Conservation (phyloP, 2,113 vertebrate species). For the Neolamprologus cancellatus region DNA sequence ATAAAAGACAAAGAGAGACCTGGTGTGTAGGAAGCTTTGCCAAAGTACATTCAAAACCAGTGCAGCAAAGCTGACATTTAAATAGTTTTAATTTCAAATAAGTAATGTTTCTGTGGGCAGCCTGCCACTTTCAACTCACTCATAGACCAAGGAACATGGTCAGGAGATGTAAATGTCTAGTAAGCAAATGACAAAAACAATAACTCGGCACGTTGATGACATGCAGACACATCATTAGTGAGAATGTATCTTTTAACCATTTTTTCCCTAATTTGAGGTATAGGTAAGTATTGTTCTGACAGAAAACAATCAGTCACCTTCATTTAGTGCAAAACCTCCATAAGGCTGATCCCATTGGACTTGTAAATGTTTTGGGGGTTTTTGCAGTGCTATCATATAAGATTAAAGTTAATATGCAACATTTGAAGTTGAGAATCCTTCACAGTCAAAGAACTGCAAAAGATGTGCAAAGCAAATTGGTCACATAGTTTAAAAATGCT, state of each 20-base stretch:
- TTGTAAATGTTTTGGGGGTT: rapidly evolving
- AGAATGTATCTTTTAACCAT: neutral
- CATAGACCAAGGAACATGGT: neutral
- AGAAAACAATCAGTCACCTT: neutral
- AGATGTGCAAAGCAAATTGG: neutral
- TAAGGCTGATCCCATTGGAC: neutral
- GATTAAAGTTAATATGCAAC: neutral
- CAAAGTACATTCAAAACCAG: neutral
- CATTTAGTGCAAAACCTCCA: neutral
- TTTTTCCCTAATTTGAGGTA: neutral
- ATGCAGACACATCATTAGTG: neutral
- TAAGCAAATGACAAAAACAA: neutral
- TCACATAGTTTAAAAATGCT: neutral
- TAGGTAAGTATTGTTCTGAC: neutral
- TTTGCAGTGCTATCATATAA: neutral
- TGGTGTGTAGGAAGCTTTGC: neutral
- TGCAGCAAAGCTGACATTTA: neutral
- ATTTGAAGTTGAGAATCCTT: neutral
- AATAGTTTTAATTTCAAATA: neutral
- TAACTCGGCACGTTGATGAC: neutral
- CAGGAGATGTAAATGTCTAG: neutral
- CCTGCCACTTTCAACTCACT: neutral
- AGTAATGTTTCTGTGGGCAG: neutral
- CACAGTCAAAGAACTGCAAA: neutral
- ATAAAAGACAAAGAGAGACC: neutral